Evolutionary conservation across 2,888 invertebrate genomes (phyloP).

Genomic region (Drosophila nr. perissopoda): DNA sequence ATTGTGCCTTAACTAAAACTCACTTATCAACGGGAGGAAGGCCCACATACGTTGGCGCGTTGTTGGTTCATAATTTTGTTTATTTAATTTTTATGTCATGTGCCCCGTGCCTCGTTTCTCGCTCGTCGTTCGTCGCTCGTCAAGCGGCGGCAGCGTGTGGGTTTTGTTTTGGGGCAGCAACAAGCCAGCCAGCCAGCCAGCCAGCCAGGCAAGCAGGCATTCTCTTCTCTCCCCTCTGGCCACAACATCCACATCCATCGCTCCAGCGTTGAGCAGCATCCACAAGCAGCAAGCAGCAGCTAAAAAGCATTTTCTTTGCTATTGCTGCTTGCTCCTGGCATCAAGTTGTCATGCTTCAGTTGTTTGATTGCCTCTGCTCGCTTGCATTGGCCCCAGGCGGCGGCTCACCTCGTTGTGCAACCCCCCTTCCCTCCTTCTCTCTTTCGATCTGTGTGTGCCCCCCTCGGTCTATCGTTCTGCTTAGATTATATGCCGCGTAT

Average conservation of each 20-base stretch:
- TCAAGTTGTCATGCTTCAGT: constrained; percentile 79
- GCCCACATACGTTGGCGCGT: constrained; percentile 55
- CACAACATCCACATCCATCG: constrained; percentile 5
- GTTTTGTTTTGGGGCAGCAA: neutral
- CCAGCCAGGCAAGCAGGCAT: neutral
- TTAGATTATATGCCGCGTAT: constrained; percentile 57
- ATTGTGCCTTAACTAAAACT: constrained; percentile 36
- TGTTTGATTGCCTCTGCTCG: constrained; percentile 78
- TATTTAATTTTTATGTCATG: constrained; percentile 79
- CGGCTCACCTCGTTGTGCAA: constrained; percentile 53
- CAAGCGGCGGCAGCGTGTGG: constrained; percentile 35
- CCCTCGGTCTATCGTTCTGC: constrained; percentile 7
- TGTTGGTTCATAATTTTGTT: constrained; percentile 74
- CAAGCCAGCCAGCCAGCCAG: neutral
- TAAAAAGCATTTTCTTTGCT: constrained; percentile 42
- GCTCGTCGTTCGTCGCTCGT: constrained; percentile 30
- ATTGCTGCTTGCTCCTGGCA: constrained; percentile 75
- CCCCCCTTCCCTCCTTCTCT: neutral
- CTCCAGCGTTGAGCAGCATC: constrained; percentile 8
- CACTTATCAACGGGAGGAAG: constrained; percentile 34
- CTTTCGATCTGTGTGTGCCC: neutral
- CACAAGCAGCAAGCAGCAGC: constrained; percentile 23
- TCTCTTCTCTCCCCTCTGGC: constrained; percentile 5
- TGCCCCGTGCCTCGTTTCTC: constrained; percentile 44
- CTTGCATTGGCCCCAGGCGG: constrained; percentile 69